phyloP scores from a whole-genome alignment of 2,888 invertebrate genomes.

The Pheosia gnoma region DNA sequence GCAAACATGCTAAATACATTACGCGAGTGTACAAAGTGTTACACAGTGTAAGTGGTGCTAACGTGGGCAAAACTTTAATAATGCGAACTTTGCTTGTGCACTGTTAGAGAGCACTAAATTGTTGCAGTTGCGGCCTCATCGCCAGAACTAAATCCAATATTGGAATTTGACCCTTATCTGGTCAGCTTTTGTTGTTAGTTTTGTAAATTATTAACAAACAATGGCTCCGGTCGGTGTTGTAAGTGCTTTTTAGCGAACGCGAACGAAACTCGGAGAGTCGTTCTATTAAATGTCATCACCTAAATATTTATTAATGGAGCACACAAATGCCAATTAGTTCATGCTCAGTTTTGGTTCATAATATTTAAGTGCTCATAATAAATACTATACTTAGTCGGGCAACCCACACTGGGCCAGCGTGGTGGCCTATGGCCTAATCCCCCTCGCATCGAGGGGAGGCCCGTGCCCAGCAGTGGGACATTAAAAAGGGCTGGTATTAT shows the following conservation, averaged over 20 bases:
- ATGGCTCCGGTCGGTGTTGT: constrained; percentile 32
- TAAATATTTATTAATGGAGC: neutral
- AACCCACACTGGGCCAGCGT: too few relatives aligned
- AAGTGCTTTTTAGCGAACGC: constrained; percentile 21
- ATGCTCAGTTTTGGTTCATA: neutral
- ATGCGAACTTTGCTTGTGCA: constrained; percentile 41
- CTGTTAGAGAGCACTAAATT: constrained; percentile 47
- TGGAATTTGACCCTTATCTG: constrained; percentile 49
- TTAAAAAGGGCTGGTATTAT: too few relatives aligned
- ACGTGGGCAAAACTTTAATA: constrained; percentile 47
- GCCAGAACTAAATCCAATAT: constrained; percentile 62
- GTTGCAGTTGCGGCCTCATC: constrained; percentile 54
- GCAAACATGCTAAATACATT: constrained; percentile 42
- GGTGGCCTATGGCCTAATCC: too few relatives aligned
- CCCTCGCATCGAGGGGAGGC: too few relatives aligned
- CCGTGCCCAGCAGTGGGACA: too few relatives aligned
- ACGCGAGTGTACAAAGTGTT: constrained; percentile 34
- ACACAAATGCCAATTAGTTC: neutral
- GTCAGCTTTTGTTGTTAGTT: constrained; percentile 46
- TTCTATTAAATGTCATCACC: neutral
- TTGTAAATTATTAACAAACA: constrained; percentile 43
- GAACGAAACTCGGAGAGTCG: constrained; percentile 2
- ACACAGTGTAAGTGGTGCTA: constrained; percentile 26
- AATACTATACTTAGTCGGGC: too few relatives aligned
- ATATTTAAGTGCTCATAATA: too few relatives aligned